Base-by-base conservation (phyloP, 2,888 invertebrate species). In the Drosophila subquinaria region DNA sequence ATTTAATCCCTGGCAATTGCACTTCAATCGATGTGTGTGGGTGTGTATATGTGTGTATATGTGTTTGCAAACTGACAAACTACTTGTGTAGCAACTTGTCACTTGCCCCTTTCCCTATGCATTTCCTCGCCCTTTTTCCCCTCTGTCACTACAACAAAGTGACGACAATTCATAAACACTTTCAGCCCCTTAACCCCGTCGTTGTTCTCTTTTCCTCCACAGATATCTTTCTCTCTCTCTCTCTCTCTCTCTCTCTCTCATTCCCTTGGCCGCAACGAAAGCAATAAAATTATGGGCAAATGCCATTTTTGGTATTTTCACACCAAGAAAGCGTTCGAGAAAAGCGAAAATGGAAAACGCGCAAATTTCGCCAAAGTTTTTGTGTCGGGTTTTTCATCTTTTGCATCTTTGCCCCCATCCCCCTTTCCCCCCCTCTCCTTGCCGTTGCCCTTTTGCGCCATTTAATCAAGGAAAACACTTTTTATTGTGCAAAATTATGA, bases 401-500 rank as follows among this genome's bases (percentile, higher is more conserved):
- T 68, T 69, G 59, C 73, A 75, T 47, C 51, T n/a, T 45, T 43
- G 0, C 20, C 11, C 42, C 11, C 17, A 9, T 17, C 42, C 43
- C 4, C 20, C 11, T 0, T 38, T 43, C 20, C 9, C 4, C 47
- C 15, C 52, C n/a, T n/a, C n/a, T n/a, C n/a, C 30, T n/a, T 45
- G 23, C 4, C 23, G 35, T 17, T 17, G 20, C 53, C 60, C 51
- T 47, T 48, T 33, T 36, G 76, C 61, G 68, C 80, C 83, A 88
- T 86, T 86, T 86, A 86, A 86, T 89, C 89, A 86, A 86, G 80
- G 78, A 86, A 88, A 86, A 86, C 88, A 82, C 85, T 89, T 86
- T 89, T 86, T 89, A 86, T 89, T 89, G 88, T 89, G 74, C 59
- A 78, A 76, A 88, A 88, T 86, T 88, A 84, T 84, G 89, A 89